These are phyloP conservation scores for Helleia helle DNA, from an alignment of 2,888 invertebrate species.

Conservation along the genomic window DNA sequence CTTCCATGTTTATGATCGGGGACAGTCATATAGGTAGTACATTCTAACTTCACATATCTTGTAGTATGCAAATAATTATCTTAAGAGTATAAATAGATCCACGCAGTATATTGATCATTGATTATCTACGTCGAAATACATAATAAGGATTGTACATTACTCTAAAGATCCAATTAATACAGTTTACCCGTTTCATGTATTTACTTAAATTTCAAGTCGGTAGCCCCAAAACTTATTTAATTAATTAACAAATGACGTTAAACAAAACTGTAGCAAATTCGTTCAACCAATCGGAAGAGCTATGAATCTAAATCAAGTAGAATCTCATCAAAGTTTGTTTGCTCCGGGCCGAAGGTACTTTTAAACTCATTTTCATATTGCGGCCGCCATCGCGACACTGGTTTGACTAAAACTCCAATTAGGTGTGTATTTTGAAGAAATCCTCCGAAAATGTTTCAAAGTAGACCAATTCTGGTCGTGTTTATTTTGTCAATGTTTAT, in stretches of 20 bases:
- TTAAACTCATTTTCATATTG: conserved; percentile 60
- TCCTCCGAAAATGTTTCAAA: conserved; percentile 15
- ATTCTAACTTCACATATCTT: too few relatives aligned
- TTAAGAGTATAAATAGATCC: too few relatives aligned
- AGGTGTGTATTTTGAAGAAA: conserved; percentile 15
- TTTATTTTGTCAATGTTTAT: conserved; percentile 21
- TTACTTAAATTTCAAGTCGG: too few relatives aligned
- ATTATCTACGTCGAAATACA: too few relatives aligned
- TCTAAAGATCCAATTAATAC: too few relatives aligned
- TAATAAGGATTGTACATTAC: too few relatives aligned
- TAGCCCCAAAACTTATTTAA: conserved; percentile 5
- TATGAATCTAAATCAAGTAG: conserved; percentile 62
- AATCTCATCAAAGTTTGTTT: conserved; percentile 57
- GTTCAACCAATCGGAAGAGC: conserved; percentile 35
- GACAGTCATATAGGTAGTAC: too few relatives aligned
- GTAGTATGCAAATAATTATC: too few relatives aligned
- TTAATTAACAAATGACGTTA: conserved; percentile 5
- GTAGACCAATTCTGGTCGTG: conserved; percentile 14
- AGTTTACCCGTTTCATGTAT: too few relatives aligned
- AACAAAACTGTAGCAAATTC: conserved; percentile 3
- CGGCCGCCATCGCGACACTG: conserved; percentile 23
- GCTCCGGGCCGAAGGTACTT: conserved; percentile 41
- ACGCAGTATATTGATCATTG: too few relatives aligned
- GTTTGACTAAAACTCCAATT: conserved; percentile 17
- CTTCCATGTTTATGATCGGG: too few relatives aligned